phyloP scores from a whole-genome alignment of 2,113 vertebrate species.

The Trichomycterus rosablanca region DNA sequence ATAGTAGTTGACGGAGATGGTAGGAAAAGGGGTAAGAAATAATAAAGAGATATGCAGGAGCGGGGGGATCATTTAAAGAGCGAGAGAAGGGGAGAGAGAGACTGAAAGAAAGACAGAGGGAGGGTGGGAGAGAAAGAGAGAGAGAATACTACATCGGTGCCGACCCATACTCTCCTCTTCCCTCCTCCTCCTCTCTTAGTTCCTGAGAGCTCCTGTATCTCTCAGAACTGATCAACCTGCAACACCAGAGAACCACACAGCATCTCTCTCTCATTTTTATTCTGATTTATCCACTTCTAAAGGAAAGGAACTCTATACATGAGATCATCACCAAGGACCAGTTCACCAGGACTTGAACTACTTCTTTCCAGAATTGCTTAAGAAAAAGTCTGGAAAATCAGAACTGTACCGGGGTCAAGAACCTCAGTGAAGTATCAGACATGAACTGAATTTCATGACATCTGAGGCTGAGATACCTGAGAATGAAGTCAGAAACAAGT shows the following conservation, averaged over 20 bases:
- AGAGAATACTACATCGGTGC: conserved; percentile 4
- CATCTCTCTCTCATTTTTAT: background rate
- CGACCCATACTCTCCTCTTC: conserved; percentile 2
- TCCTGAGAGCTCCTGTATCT: background rate
- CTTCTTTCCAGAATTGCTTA: too few relatives aligned
- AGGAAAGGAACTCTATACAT: too few relatives aligned
- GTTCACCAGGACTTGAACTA: too few relatives aligned
- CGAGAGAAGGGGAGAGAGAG: background rate
- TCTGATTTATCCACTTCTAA: background rate
- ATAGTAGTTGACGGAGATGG: too few relatives aligned
- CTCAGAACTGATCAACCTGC: background rate
- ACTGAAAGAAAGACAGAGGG: background rate
- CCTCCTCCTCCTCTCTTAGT: conserved; percentile 17
- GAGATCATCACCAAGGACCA: background rate
- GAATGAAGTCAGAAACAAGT: too few relatives aligned
- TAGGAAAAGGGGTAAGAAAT: too few relatives aligned
- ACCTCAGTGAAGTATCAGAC: too few relatives aligned
- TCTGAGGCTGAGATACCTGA: too few relatives aligned
- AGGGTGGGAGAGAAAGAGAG: background rate
- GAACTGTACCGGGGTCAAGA: too few relatives aligned
- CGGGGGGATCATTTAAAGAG: background rate
- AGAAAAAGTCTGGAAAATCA: too few relatives aligned
- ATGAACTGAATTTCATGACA: too few relatives aligned
- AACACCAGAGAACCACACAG: background rate
- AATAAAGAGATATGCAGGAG: too few relatives aligned